Conservation (phyloP, 2,888 invertebrate genomes). For the Dryocosmus kuriphilus region DNA sequence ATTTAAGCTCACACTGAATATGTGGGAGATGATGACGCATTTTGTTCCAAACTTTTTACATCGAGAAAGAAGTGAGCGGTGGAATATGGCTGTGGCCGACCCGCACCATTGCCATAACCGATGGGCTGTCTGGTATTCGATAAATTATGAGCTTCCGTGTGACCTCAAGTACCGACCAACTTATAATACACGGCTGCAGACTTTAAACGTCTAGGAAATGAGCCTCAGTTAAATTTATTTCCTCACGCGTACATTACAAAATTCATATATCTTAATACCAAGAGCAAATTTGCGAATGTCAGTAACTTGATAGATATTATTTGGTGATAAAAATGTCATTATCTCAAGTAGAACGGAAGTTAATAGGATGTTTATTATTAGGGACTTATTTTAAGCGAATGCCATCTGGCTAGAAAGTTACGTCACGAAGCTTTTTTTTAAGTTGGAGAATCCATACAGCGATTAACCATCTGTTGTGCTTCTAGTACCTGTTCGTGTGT, state of each 20-base stretch:
- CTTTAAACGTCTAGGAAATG: not conserved
- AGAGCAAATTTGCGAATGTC: not conserved
- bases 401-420: not conserved
- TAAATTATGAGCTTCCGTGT: slow-evolving; percentile 65
- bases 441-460: not conserved
- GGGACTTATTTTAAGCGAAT: not conserved
- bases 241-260: not conserved
- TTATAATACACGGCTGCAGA: not conserved
- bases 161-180: slow-evolving; percentile 48
- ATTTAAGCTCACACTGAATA: not conserved
- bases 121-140: slow-evolving; percentile 64
- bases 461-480: not conserved
- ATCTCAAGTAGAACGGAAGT: not conserved
- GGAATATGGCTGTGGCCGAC: slow-evolving; percentile 50
- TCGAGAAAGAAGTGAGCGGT: slow-evolving; percentile 53
- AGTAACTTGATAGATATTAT: not conserved
- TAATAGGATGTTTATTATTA: not conserved
- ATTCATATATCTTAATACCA: not conserved
- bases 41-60: not conserved
- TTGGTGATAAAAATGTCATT: not conserved
- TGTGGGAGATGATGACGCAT: not conserved
- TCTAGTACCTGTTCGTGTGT: not conserved
- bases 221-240: not conserved
- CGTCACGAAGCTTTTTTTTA: not conserved
- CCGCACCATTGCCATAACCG: slow-evolving; percentile 64